Conservation (phyloP, 2,888 invertebrate species). For the Andrena camellia region DNA sequence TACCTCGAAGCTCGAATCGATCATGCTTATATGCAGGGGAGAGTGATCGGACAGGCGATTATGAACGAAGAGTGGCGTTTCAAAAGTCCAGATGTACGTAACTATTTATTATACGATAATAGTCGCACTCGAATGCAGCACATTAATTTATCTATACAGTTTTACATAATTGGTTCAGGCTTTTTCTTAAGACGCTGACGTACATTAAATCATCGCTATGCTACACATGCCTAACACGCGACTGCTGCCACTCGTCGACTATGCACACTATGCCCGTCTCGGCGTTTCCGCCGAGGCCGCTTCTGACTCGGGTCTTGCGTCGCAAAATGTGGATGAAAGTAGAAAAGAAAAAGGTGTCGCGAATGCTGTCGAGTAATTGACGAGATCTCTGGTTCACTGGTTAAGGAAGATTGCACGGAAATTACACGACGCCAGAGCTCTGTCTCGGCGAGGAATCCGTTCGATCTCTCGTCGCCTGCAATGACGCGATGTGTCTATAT, state of each 20-base stretch:
- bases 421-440: constrained; percentile 23
- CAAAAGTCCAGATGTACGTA: constrained; percentile 69
- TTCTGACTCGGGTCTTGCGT: constrained; percentile 7
- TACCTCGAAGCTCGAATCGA: no score
- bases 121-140: constrained; percentile 73
- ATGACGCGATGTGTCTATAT: constrained; percentile 22
- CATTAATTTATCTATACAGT: constrained; percentile 74
- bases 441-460: constrained; percentile 9
- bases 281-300: constrained; percentile 2
- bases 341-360: neutral
- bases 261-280: constrained; percentile 44
- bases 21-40: neutral
- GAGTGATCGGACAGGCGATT: neutral
- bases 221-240: constrained; percentile 68
- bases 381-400: constrained; percentile 29
- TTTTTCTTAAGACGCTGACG: constrained; percentile 64
- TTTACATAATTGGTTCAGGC: constrained; percentile 71
- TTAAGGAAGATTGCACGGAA: neutral
- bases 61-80: constrained; percentile 25
- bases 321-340: constrained; percentile 28
- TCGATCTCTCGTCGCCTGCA: constrained; percentile 25
- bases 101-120: constrained; percentile 74
- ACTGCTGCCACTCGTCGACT: constrained; percentile 47
- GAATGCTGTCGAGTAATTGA: constrained; percentile 28
- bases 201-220: constrained; percentile 72